Percentiles rank a stretch among this genome's conserved stretches.
Conservation (phyloP, 2,113 vertebrate genomes). For the Macquaria australasica region DNA sequence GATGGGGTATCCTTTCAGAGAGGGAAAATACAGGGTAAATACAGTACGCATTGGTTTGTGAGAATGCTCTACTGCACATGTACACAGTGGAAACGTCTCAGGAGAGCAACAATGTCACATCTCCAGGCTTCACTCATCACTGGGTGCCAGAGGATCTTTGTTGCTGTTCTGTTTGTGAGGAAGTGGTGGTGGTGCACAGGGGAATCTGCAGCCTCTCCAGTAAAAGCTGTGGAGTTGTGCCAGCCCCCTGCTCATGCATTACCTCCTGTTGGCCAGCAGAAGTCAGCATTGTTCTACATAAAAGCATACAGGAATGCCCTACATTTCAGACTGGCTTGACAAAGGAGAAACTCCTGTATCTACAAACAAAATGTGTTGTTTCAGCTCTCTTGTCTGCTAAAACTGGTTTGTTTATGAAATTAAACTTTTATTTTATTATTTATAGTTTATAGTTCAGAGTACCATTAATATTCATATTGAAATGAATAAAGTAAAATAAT, state of each 20-base stretch:
- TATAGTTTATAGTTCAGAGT: not conserved
- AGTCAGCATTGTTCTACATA: constrained; percentile 56
- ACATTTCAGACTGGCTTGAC: not conserved
- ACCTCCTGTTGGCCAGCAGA: constrained; percentile 50
- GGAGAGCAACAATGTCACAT: not conserved
- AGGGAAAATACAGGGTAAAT: not conserved
- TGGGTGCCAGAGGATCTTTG: not conserved
- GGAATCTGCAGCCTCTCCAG: not conserved
- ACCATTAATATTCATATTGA: not conserved
- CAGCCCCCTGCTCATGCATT: constrained; percentile 25
- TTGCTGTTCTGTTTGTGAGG: not conserved
- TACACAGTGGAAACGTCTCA: not conserved
- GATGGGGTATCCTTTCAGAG: constrained; percentile 10
- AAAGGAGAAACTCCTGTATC: not conserved
- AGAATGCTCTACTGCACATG: not conserved
- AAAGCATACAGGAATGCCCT: not conserved
- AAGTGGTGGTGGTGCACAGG: not conserved
- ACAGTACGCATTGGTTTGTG: not conserved
- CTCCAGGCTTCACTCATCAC: not conserved
- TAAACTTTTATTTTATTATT: not conserved
- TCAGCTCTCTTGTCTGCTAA: not conserved
- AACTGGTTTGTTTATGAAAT: not conserved
- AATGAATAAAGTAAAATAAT: not conserved
- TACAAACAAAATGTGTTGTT: not conserved
- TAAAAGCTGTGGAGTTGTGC: not conserved